These are phyloP conservation scores for Polydrusus tereticollis DNA, from an alignment of 2,888 invertebrate species.

Conservation along the genomic window DNA sequence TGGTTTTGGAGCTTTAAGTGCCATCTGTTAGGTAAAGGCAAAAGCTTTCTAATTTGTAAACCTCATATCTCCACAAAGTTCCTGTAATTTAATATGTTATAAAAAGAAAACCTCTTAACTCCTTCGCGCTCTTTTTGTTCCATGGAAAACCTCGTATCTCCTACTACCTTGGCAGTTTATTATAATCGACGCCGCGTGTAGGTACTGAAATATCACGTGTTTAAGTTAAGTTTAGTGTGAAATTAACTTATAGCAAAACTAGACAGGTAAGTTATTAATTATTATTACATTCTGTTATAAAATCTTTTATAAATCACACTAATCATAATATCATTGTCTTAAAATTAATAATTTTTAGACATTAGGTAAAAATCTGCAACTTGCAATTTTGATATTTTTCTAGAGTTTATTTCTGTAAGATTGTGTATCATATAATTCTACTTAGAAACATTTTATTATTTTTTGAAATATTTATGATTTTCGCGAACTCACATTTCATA, in stretches of 20 bases:
- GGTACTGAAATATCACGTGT: too few species aligned
- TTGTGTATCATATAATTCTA: neutral
- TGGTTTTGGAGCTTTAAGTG: neutral
- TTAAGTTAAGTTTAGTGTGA: too few species aligned
- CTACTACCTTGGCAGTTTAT: too few species aligned
- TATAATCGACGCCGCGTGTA: too few species aligned
- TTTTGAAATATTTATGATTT: too few species aligned
- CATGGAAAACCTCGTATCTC: too few species aligned
- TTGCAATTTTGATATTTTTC: neutral
- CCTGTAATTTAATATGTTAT: too few species aligned
- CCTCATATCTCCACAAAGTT: too few species aligned
- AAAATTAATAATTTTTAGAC: neutral
- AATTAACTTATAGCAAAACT: neutral
- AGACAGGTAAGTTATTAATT: neutral
- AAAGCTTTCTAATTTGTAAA: too few species aligned
- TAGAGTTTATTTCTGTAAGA: neutral
- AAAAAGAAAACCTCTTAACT: too few species aligned
- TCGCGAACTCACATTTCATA: too few species aligned
- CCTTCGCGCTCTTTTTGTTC: too few species aligned
- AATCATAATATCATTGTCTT: neutral
- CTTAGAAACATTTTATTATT: neutral
- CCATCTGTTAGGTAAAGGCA: neutral
- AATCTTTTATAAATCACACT: neutral
- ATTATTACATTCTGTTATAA: neutral
- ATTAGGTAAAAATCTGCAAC: neutral